Base-by-base conservation (phyloP, 2,888 invertebrate species). In the Nomada lathburiana region DNA sequence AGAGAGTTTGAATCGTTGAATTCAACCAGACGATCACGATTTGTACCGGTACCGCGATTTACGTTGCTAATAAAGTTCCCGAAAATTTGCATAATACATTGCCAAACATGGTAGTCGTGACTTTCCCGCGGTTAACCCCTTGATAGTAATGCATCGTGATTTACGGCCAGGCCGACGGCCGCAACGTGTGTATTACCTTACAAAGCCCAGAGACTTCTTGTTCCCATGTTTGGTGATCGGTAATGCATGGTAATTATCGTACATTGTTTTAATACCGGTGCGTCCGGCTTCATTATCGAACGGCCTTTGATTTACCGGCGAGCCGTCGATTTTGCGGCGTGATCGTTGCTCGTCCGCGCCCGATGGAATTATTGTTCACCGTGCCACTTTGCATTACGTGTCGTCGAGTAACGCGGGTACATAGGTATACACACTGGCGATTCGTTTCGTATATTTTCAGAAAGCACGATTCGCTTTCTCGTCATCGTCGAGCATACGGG, bases 71-170 rank as follows among this genome's bases (percentile, higher is more conserved):
- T 91, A 92, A 92, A 91, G 81, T 88, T 89, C 83, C 83, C 83
- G 75, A 83, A 89, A 91, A 91, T 92, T 92, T 89, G 85, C 92
- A 91, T 91, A 92, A 92, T 89, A 88, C 89, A 69, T 64, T 20
- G 68, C 75, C 85, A 76, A 85, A 82, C 79, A 85, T 69, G 85
- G 81, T 76, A 73, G 73, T 74, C 68, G 83, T 85, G 75, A 85
- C 86, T 88, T 88, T 87, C 81, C 84, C 80, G 86, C 80, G 75
- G 84, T 90, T 89, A 88, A 86, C 84, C 90, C 86, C 78, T 84
- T 44, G 73, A 84, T 84, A 82, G 84, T 79, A 85, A 84, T 60
- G 74, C 73, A 80, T 64, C 68, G 82, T 92, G 90, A 92, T 92
- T 92, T 92, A 92, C 89, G 86, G 81, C 87, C 84, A 50, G 77